Conservation (phyloP, 2,113 vertebrate genomes). For the Spermophilus dauricus region DNA sequence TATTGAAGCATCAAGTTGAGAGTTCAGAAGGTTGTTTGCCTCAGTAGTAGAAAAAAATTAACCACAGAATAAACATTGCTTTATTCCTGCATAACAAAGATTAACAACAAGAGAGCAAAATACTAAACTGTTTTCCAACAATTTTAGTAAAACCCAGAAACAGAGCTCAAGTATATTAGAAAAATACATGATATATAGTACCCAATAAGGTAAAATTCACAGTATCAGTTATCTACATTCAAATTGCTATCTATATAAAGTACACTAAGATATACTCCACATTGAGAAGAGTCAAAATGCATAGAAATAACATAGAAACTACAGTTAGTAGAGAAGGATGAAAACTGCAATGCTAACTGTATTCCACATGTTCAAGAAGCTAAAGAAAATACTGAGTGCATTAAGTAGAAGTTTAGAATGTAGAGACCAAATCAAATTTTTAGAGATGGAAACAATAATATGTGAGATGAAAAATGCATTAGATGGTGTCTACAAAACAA, state of each 20-base stretch:
- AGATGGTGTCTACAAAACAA: not conserved
- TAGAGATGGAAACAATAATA: not conserved
- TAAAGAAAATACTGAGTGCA: not conserved
- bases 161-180: not conserved
- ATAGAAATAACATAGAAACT: not conserved
- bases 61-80: constrained; percentile 17
- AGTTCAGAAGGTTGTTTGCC: not conserved
- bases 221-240: not conserved
- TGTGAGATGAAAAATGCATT: not conserved
- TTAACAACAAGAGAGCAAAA: not conserved
- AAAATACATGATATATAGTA: not conserved
- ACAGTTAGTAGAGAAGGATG: not conserved
- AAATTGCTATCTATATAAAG: not conserved
- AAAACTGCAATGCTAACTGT: not conserved
- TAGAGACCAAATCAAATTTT: not conserved
- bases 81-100: not conserved
- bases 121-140: not conserved
- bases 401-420: not conserved
- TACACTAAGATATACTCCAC: not conserved
- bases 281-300: not conserved
- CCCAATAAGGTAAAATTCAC: not conserved
- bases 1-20: not conserved
- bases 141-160: not conserved
- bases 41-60: not conserved
- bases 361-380: not conserved